A percentile compares a stretch with the other conserved stretches of the same genome.
Conservation (phyloP, 2,888 invertebrate species). For the Athetis lepigone region DNA sequence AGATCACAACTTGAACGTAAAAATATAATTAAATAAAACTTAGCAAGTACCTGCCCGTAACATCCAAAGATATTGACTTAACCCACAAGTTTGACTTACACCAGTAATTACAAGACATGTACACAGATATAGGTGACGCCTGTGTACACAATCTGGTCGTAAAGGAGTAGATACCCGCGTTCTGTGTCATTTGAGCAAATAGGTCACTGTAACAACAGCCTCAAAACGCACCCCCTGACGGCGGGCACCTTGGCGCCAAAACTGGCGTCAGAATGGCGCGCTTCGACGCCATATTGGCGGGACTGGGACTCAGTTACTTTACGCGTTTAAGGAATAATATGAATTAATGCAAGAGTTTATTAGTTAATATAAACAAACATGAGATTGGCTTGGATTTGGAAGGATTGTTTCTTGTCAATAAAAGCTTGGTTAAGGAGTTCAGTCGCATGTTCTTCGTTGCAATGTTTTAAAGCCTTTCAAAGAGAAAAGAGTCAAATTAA, state of each 20-base stretch:
- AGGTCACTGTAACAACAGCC: slow-evolving; percentile 78
- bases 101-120: slow-evolving; percentile 45
- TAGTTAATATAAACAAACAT: slow-evolving; percentile 32
- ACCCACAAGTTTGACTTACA: slow-evolving; percentile 33
- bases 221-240: slow-evolving; percentile 76
- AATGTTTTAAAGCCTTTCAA: no score
- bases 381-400: background rate
- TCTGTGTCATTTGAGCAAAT: slow-evolving; percentile 66
- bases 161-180: slow-evolving; percentile 32
- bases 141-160: slow-evolving; percentile 36
- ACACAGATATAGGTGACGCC: slow-evolving; percentile 22
- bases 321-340: slow-evolving; percentile 53
- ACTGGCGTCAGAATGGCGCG: slow-evolving; percentile 82
- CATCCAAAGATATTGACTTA: slow-evolving; percentile 12
- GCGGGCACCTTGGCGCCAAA: slow-evolving; percentile 85
- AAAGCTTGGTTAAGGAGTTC: background rate
- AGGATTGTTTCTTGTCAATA: background rate
- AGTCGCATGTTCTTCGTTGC: no score
- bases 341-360: slow-evolving; percentile 11
- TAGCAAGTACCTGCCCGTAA: background rate
- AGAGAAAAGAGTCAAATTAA: background rate
- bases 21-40: background rate
- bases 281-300: slow-evolving; percentile 56
- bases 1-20: background rate
- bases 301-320: slow-evolving; percentile 65